Evolutionary conservation across 2,888 invertebrate genomes (phyloP), one percentile per base, ranked within the genome.

Genomic region (Leptinotarsa juncta): DNA sequence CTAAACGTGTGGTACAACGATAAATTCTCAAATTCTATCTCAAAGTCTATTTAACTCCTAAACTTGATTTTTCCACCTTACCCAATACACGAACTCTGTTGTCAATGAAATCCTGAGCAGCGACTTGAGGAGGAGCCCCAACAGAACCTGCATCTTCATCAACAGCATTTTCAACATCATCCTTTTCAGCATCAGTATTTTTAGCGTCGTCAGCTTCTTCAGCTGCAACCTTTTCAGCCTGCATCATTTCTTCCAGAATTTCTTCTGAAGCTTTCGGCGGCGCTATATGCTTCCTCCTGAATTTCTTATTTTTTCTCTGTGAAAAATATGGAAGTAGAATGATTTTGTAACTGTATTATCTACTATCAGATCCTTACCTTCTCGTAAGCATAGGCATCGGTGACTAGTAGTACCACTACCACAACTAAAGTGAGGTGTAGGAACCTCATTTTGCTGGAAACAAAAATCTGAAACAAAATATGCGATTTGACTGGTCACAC

Each of bases 291-390:
- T 85, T 87, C 69, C 83, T 88, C 76, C 86, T 74, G 71, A 78
- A 81, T 78, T 85, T 87, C 75, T 86, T 87, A 48, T 82, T 84
- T 81, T 86, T 87, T 69, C 82, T 82, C 87, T 87, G 73, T 67
- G 78, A 79, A 67, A 66, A 18, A 42, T 42, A 12, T 42, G 3
- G 10, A 42, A 10, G 42, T 12, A 42, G 10, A 1, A 42, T 42
- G 3, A 3, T 42, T 42, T 42, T 42, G 12, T 42, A 0, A 42
- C 42, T 0, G 32, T 32, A 42, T 42, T 42, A 42, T 42, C 42
- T 42, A 42, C 10, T 42, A 10, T 12, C 42, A 42, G 42, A 42
- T 42, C 42, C 84, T 84, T 82, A 86, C 86, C 20, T 79, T 71
- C 83, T 86, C 86, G 42, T 84, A 84, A 4, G 84, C 82, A 16